Conservation (phyloP, 2,888 invertebrate species). For the Ryuthela nishihirai region DNA sequence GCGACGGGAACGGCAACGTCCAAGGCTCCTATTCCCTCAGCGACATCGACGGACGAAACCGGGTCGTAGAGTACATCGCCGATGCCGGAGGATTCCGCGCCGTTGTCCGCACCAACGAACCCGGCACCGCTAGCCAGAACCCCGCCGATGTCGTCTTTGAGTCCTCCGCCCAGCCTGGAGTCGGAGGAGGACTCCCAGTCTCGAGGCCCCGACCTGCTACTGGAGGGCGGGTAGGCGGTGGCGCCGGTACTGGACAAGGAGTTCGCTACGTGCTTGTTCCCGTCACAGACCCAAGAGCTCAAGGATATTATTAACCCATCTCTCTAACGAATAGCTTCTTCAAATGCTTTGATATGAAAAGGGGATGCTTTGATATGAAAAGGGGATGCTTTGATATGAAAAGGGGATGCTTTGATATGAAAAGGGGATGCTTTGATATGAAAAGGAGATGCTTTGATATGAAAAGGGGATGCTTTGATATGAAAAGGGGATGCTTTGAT, state of each 20-base stretch:
- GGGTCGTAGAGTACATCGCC: constrained; percentile 41
- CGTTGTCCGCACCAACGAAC: constrained; percentile 40
- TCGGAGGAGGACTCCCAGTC: not conserved
- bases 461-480: too few species aligned
- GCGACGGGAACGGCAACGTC: constrained; percentile 36
- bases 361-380: too few species aligned
- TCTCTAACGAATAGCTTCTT: too few species aligned
- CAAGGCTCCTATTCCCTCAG: constrained; percentile 39
- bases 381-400: too few species aligned
- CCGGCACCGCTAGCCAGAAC: constrained; percentile 37
- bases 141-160: constrained; percentile 37
- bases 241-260: not conserved
- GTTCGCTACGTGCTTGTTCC: constrained; percentile 24
- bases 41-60: constrained; percentile 36
- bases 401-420: too few species aligned
- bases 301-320: constrained; percentile 24
- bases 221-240: not conserved
- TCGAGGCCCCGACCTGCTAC: not conserved
- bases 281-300: constrained; percentile 16
- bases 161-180: constrained; percentile 27
- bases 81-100: constrained; percentile 41
- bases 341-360: too few species aligned
- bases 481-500: too few species aligned
- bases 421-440: too few species aligned
- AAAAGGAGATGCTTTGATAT: too few species aligned